A percentile compares a stretch with the other conserved stretches of the same genome.
Evolutionary conservation across 2,888 invertebrate species (phyloP).

Genomic region (Lacanobia wlatinum): DNA sequence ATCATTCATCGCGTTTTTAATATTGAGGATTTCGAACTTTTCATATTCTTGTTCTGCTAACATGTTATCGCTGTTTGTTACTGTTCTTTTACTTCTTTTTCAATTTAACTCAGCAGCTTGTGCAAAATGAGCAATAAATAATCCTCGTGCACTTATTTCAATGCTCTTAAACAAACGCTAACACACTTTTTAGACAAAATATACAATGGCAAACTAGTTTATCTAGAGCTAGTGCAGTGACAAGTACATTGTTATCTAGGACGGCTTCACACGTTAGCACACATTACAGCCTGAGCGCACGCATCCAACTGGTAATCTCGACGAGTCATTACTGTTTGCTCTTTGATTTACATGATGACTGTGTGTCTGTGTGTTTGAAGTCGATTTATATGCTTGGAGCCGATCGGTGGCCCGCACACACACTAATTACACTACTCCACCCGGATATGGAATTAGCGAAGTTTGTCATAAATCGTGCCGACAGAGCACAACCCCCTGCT

Average conservation of each 20-base stretch:
- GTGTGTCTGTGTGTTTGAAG: conserved; percentile 33
- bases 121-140: conserved; percentile 20
- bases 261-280: conserved; percentile 54
- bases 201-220: conserved; percentile 53
- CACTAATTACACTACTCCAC: conserved; percentile 52
- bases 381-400: conserved; percentile 51
- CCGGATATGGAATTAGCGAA: conserved; percentile 69
- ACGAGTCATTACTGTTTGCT: conserved; percentile 58
- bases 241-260: conserved; percentile 57
- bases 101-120: conserved; percentile 9
- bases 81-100: conserved; percentile 3
- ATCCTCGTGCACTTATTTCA: conserved; percentile 4
- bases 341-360: conserved; percentile 58
- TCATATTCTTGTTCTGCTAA: conserved; percentile 2
- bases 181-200: conserved; percentile 17
- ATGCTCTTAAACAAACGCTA: conserved; percentile 17
- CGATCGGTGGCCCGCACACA: conserved; percentile 49
- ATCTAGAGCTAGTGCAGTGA: conserved; percentile 40
- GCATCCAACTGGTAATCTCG: conserved; percentile 48
- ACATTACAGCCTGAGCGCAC: conserved; percentile 46
- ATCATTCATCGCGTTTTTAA: conserved; percentile 22
- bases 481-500: conserved; percentile 43
- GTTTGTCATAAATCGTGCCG: conserved; percentile 62
- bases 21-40: conserved; percentile 29
- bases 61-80: neutral